Percentiles rank a stretch among this genome's conserved stretches.
Conservation (phyloP, 2,113 vertebrate genomes). For the Catharus bicknelli region DNA sequence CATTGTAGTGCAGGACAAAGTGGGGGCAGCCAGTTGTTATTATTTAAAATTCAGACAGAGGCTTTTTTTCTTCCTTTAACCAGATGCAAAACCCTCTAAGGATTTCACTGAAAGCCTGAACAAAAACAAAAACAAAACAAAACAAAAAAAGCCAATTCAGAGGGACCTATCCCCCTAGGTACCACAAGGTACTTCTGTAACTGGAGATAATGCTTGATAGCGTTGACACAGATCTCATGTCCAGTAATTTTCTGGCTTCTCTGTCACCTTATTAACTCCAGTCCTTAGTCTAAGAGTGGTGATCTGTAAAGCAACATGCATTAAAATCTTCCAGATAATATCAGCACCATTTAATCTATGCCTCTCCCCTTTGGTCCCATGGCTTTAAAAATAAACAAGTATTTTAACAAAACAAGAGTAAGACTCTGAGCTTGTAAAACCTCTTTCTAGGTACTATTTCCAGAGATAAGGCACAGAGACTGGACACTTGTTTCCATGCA, state of each 20-base stretch:
- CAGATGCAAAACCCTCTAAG: conserved; percentile 2
- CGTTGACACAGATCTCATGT: not conserved
- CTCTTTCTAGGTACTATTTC: conserved; percentile 22
- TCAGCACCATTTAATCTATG: conserved; percentile 27
- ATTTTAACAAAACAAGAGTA: conserved; percentile 45
- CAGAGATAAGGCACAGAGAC: conserved; percentile 12
- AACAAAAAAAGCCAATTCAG: not conserved
- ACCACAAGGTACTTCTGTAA: not conserved
- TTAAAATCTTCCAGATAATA: conserved; percentile 50
- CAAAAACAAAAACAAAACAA: not conserved
- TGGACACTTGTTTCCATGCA: not conserved
- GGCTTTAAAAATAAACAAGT: conserved; percentile 48
- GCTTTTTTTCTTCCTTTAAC: conserved; percentile 11
- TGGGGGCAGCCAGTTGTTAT: conserved; percentile 6
- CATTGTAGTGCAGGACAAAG: not conserved
- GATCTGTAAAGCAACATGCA: conserved; percentile 31
- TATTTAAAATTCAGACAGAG: conserved; percentile 5
- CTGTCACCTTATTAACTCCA: conserved; percentile 19
- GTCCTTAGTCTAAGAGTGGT: not conserved
- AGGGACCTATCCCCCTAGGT: not conserved
- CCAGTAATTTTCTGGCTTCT: not conserved
- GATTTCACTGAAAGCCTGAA: not conserved
- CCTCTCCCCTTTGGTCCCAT: not conserved
- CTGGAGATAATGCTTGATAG: not conserved
- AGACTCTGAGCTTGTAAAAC: conserved; percentile 50